Evolutionary conservation across 2,888 invertebrate genomes (phyloP).

Genomic region (Agrochola lychnidis): DNA sequence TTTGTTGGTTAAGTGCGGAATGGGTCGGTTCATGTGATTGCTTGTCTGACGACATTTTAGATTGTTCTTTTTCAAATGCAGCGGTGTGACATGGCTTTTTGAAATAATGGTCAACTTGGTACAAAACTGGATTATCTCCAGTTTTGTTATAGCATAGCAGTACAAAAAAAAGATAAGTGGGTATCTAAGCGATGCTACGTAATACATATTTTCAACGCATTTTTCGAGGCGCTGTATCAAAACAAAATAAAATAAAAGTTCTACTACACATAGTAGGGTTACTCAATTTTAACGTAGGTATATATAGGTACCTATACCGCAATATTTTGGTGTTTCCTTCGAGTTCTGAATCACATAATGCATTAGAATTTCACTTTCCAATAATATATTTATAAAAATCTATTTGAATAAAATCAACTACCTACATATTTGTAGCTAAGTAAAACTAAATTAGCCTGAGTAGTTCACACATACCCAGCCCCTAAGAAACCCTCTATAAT

Average conservation of each 20-base stretch:
- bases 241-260: too few relatives aligned
- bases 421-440: too few relatives aligned
- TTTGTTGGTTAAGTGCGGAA: conserved; percentile 30
- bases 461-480: conserved; percentile 21
- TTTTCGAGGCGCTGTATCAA: background rate
- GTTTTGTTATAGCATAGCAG: background rate
- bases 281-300: background rate
- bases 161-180: background rate
- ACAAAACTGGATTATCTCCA: background rate
- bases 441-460: conserved; percentile 8
- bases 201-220: too few relatives aligned
- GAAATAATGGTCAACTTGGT: background rate
- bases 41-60: conserved; percentile 1
- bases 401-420: background rate
- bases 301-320: background rate
- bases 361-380: background rate
- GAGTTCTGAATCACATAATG: background rate
- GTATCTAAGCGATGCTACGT: background rate
- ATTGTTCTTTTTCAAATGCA: background rate
- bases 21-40: conserved; percentile 30
- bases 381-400: background rate
- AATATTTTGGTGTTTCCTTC: background rate
- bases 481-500: conserved; percentile 13
- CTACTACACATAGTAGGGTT: background rate
- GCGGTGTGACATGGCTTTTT: background rate